Conservation (phyloP, 2,113 vertebrate genomes). For the Zapus hudsonius region DNA sequence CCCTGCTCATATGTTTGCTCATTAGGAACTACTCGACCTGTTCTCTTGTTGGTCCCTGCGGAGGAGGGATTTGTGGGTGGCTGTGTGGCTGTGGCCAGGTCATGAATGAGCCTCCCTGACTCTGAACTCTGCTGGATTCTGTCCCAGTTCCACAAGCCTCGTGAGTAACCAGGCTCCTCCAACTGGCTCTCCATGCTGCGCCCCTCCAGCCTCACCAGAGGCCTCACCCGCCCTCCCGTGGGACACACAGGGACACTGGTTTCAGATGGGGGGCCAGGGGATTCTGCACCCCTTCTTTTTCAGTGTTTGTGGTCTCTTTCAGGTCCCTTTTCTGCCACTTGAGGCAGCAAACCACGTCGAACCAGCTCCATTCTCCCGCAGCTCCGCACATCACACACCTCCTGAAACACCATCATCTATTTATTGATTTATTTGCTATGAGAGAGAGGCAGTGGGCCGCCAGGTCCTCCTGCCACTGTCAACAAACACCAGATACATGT, state of each 20-base stretch:
- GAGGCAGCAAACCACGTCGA: not conserved
- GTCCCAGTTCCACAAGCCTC: not conserved
- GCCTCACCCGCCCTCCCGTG: not conserved
- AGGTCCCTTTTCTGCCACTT: accelerated
- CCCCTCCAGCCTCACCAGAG: accelerated
- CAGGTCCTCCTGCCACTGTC: too few relatives aligned
- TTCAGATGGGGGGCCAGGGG: not conserved
- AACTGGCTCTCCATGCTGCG: not conserved
- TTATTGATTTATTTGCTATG: too few relatives aligned
- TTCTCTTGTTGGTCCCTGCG: not conserved
- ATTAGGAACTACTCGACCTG: not conserved
- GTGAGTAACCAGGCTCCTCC: not conserved
- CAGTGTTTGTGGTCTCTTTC: not conserved
- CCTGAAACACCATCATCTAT: too few relatives aligned
- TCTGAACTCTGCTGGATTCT: not conserved
- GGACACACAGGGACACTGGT: not conserved
- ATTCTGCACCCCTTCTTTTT: not conserved
- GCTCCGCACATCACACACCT: too few relatives aligned
- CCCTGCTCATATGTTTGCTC: not conserved
- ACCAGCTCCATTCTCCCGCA: not conserved
- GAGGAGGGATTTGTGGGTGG: too few relatives aligned
- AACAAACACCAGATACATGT: too few relatives aligned
- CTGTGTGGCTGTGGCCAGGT: too few relatives aligned
- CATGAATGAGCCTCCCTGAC: not conserved
- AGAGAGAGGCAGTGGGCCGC: too few relatives aligned